A percentile compares a stretch with the other conserved stretches of the same genome.
These are phyloP conservation scores for Pseudolaguvia tuberculata DNA, from an alignment of 2,113 vertebrate species.

Conservation along the genomic window DNA sequence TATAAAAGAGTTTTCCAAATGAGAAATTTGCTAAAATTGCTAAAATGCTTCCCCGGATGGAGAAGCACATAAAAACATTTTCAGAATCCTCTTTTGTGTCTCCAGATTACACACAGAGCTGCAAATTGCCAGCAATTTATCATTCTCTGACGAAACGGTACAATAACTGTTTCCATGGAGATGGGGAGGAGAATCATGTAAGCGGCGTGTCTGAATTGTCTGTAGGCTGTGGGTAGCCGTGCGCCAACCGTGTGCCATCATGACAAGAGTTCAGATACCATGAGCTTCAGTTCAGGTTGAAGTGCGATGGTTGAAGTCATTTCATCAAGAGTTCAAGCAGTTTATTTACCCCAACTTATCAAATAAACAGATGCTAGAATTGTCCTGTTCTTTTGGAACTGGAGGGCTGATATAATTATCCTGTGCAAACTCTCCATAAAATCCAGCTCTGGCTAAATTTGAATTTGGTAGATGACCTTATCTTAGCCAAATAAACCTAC, in stretches of 20 bases:
- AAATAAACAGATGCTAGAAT: constrained; percentile 23
- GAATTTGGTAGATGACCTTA: not conserved
- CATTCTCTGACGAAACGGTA: constrained; percentile 2
- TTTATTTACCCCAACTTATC: constrained; percentile 19
- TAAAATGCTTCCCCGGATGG: not conserved
- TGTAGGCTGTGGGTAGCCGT: constrained; percentile 18
- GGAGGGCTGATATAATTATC: not conserved
- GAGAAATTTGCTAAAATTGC: too few species aligned
- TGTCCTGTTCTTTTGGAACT: not conserved
- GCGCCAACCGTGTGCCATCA: not conserved
- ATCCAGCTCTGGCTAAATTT: not conserved
- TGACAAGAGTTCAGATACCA: constrained; percentile 22
- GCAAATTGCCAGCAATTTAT: constrained; percentile 36
- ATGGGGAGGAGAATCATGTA: constrained; percentile 29
- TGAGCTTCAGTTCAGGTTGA: constrained; percentile 18
- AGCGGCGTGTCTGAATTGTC: constrained; percentile 31
- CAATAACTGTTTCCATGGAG: constrained; percentile 36
- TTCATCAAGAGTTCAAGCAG: constrained; percentile 22
- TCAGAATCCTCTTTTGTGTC: constrained; percentile 21
- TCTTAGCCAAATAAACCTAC: not conserved
- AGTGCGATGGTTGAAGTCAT: constrained; percentile 14
- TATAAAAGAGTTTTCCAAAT: not conserved
- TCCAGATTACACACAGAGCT: constrained; percentile 5
- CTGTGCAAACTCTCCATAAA: not conserved
- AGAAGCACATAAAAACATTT: not conserved